phyloP scores from a whole-genome alignment of 2,888 invertebrate species.

The Nemotelus pantherinus region DNA sequence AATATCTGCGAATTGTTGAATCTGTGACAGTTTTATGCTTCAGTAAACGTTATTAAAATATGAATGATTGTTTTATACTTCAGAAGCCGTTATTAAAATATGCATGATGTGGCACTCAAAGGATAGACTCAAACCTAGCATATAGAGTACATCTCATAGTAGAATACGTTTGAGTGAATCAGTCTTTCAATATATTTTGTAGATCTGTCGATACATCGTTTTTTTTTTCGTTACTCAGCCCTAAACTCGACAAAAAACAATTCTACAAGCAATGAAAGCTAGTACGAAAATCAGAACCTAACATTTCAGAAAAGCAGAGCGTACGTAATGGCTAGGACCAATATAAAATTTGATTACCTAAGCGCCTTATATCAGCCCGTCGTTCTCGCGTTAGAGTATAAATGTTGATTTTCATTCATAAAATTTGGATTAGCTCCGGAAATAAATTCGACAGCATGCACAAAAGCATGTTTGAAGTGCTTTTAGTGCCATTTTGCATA shows the following conservation, averaged over 20 bases:
- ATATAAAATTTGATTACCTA: conserved; percentile 50
- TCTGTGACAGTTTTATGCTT: too few species aligned
- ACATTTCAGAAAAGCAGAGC: conserved; percentile 23
- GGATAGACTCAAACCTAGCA: too few species aligned
- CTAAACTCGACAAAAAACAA: not conserved
- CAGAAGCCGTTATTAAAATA: too few species aligned
- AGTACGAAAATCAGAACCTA: not conserved
- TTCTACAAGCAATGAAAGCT: not conserved
- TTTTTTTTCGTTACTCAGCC: too few species aligned
- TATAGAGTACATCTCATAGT: too few species aligned
- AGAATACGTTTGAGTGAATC: too few species aligned
- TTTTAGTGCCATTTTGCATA: conserved; percentile 48
- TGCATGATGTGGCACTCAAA: too few species aligned
- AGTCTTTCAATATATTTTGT: too few species aligned
- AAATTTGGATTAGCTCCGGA: conserved; percentile 49
- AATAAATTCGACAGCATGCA: conserved; percentile 45
- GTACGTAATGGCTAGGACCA: conserved; percentile 36
- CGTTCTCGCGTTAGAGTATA: conserved; percentile 35
- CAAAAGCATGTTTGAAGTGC: conserved; percentile 39
- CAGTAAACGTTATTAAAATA: too few species aligned
- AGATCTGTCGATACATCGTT: too few species aligned
- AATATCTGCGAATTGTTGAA: too few species aligned
- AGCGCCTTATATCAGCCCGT: conserved; percentile 45
- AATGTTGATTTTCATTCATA: conserved; percentile 50
- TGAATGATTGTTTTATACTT: too few species aligned